These are phyloP conservation scores for Gephyroberyx darwinii DNA, from an alignment of 2,797 vertebrate species.

Conservation along the genomic window DNA sequence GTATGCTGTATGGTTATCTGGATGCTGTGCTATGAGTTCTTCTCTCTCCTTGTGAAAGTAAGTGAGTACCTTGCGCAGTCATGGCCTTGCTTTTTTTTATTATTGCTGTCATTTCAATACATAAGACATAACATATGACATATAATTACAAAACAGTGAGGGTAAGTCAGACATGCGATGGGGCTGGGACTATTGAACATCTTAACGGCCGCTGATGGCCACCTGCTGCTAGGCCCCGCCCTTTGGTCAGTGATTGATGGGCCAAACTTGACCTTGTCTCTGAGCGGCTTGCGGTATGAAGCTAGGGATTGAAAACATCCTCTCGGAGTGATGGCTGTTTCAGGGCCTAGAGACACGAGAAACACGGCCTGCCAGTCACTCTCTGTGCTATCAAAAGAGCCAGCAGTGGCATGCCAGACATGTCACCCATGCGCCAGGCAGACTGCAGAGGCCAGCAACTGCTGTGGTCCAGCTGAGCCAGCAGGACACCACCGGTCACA, in stretches of 20 bases:
- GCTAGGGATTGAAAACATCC: conserved; percentile 83
- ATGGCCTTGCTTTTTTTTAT: neutral
- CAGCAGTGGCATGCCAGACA: conserved; percentile 79
- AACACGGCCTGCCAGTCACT: conserved; percentile 80
- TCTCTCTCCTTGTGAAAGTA: too few relatives aligned
- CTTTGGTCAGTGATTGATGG: conserved; percentile 84
- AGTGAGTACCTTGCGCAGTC: too few relatives aligned
- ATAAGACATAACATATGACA: neutral
- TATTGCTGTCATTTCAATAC: conserved; percentile 3
- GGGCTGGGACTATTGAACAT: conserved; percentile 49
- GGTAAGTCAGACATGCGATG: conserved; percentile 41
- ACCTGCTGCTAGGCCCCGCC: conserved; percentile 76
- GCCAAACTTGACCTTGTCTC: conserved; percentile 84
- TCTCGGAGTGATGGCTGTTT: conserved; percentile 82
- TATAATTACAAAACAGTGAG: conserved; percentile 11
- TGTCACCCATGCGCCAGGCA: conserved; percentile 79
- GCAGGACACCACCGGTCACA: conserved; percentile 44
- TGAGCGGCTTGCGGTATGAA: conserved; percentile 59
- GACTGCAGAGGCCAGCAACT: conserved; percentile 74
- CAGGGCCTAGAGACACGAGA: conserved; percentile 77
- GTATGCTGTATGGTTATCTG: neutral
- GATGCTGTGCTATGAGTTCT: neutral
- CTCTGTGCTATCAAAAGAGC: conserved; percentile 78
- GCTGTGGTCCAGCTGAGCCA: conserved; percentile 58
- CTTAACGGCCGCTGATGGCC: conserved; percentile 77